Base-by-base conservation (phyloP, 2,113 vertebrate genomes). In the Ammodytes marinus region DNA sequence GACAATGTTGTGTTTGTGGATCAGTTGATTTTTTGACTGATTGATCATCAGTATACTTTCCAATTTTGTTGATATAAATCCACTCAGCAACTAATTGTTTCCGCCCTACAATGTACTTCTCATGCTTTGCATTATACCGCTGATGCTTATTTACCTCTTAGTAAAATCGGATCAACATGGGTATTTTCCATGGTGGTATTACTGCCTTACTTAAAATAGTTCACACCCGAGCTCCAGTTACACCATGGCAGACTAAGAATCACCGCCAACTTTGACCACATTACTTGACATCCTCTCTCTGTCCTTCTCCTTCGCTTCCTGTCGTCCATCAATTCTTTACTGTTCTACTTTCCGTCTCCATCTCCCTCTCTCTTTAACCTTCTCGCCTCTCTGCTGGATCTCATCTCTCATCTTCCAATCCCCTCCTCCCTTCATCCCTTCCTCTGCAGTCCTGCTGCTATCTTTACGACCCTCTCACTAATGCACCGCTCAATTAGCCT, bases 401-500 rank as follows among this genome's bases (percentile, higher is more conserved):
- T 89, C 84, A 69, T 83, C 87, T 77, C 77, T 91, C 83, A 82
- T 86, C 85, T 69, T 57, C 75, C 78, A 77, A 79, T 77, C 72
- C 10, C 65, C 65, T 50, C 69, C 75, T 67, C 69, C 75, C 71
- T 74, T 69, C 55, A 4, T 72, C 78, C 63, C 68, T 63, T 55
- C 69, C 66, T 66, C 75, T 35, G 46, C 85, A 77, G 63, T 69
- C 54, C 70, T 58, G 77, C 87, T 88, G 77, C 88, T 78, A 65
- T 84, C 88, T 88, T 88, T 86, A 90, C 37, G 67, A 88, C 77
- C 78, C 78, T 82, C 86, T 84, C 72, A 49, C 88, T 90, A 93
- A 93, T 93, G 92, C 90, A 85, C 80, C 77, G 86, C 89, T 91
- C 91, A 93, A 93, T 93, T 93, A 92, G 88, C 83, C 73, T 86